A percentile compares a stretch with the other conserved stretches of the same genome.
phyloP scores from a whole-genome alignment of 2,113 vertebrate genomes.

The Athene noctua region DNA sequence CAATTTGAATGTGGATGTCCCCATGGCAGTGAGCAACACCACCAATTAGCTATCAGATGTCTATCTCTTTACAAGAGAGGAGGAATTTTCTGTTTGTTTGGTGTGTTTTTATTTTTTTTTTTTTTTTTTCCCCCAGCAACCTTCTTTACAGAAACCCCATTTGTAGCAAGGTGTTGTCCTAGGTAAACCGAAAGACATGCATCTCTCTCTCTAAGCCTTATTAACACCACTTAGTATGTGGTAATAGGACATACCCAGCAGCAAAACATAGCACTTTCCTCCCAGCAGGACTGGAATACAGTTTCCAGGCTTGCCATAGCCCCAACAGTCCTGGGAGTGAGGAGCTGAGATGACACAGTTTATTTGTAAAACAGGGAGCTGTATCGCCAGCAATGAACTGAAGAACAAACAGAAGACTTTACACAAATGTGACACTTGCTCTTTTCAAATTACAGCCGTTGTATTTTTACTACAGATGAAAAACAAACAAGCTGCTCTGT shows the following conservation, averaged over 20 bases:
- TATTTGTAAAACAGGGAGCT: slow-evolving; percentile 34
- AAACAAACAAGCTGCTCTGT: slow-evolving; percentile 49
- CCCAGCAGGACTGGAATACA: not conserved
- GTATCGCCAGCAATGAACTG: not conserved
- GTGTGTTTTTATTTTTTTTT: no score
- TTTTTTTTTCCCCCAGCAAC: not conserved
- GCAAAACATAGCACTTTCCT: not conserved
- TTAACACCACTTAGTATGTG: not conserved
- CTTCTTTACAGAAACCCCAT: not conserved
- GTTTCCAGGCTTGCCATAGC: not conserved
- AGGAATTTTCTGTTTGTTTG: not conserved
- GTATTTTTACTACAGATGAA: slow-evolving; percentile 52
- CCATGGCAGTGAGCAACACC: not conserved
- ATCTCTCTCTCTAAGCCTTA: not conserved
- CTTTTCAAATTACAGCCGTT: slow-evolving; percentile 34
- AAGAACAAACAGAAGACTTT: slow-evolving; percentile 43
- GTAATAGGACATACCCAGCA: not conserved
- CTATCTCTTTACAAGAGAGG: not conserved
- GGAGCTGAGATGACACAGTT: slow-evolving; percentile 1
- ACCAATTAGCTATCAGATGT: not conserved
- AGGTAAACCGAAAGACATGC: not conserved
- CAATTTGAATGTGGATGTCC: not conserved
- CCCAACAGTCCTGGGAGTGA: not conserved
- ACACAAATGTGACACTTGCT: slow-evolving; percentile 43
- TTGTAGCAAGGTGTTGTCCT: not conserved